Evolutionary conservation across 2,113 vertebrate species (phyloP).

Genomic region (Bujurquina vittata): DNA sequence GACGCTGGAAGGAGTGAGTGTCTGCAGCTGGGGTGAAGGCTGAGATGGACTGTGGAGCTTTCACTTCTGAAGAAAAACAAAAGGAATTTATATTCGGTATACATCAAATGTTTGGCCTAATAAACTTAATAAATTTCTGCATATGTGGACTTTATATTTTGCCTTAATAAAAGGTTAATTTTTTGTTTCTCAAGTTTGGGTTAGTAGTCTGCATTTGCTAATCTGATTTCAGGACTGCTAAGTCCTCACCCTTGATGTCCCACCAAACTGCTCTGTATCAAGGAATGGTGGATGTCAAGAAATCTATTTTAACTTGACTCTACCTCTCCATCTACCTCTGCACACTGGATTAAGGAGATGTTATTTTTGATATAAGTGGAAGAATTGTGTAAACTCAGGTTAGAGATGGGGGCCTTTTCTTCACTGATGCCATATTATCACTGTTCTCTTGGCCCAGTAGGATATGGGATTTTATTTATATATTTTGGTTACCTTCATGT

Average conservation of each 20-base stretch:
- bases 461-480: too few relatives aligned
- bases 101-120: neutral
- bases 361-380: too few relatives aligned
- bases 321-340: neutral
- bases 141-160: neutral
- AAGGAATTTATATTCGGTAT: neutral
- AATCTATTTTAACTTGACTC: neutral
- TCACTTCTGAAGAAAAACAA: constrained; percentile 81
- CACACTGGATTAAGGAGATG: neutral
- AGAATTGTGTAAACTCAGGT: neutral
- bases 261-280: neutral
- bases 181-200: neutral
- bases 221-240: too few relatives aligned
- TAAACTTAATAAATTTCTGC: neutral
- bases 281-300: neutral
- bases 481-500: neutral
- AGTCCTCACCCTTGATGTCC: neutral
- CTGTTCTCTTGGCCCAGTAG: neutral
- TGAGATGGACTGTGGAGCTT: constrained; percentile 86
- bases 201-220: neutral
- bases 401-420: neutral
- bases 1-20: constrained; percentile 92
- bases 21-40: constrained; percentile 93
- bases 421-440: neutral
- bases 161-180: neutral